Evolutionary conservation across 2,797 vertebrate species (phyloP).

Genomic region (Otolemur crassicaudatus): DNA sequence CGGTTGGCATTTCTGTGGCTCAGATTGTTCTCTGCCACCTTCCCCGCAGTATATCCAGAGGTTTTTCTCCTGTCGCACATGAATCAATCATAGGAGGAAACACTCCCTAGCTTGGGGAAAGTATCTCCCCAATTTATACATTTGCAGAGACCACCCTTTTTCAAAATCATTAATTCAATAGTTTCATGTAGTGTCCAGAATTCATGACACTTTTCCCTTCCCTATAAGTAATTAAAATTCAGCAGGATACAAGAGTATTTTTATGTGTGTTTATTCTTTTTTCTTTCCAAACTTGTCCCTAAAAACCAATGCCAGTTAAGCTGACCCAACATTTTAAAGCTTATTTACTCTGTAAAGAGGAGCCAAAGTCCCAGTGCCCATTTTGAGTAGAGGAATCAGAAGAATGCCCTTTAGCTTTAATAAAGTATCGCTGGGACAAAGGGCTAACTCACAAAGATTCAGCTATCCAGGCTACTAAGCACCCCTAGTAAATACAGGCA

Average conservation of each 20-base stretch:
- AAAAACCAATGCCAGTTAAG: neutral
- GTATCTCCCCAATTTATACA: neutral
- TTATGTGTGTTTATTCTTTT: neutral
- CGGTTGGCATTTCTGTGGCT: neutral
- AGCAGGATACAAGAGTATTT: neutral
- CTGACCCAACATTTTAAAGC: constrained; percentile 14
- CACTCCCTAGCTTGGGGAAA: neutral
- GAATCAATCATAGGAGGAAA: neutral
- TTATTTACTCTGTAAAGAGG: neutral
- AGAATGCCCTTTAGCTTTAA: neutral
- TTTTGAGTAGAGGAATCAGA: neutral
- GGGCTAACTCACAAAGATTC: constrained; percentile 21
- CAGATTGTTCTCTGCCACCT: neutral
- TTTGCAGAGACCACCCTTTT: neutral
- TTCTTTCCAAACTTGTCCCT: neutral
- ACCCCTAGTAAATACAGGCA: neutral
- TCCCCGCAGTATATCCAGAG: neutral
- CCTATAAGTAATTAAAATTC: neutral
- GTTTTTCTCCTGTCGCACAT: neutral
- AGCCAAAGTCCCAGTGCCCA: neutral
- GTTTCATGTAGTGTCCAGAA: neutral
- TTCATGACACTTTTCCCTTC: neutral
- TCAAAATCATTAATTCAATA: neutral
- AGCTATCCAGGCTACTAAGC: neutral
- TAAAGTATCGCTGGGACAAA: constrained; percentile 20